These are phyloP conservation scores for Tetramorium simillimum DNA, from an alignment of 1,140 invertebrate species.

Conservation along the genomic window DNA sequence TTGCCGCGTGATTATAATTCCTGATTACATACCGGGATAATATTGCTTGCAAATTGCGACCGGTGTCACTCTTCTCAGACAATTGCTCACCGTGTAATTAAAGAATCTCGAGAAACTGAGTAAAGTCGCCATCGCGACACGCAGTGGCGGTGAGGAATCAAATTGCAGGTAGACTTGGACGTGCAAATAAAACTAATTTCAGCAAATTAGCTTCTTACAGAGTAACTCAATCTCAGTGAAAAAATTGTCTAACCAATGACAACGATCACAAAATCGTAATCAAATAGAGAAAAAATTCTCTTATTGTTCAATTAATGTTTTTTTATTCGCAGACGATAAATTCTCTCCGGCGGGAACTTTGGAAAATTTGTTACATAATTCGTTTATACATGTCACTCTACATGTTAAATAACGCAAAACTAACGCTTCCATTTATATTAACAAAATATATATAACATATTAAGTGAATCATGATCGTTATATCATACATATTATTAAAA, in stretches of 20 bases:
- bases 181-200: not conserved
- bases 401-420: too few species aligned
- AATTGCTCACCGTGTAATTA: slow-evolving; percentile 56
- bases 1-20: not conserved
- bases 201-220: not conserved
- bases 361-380: not conserved
- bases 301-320: not conserved
- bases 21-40: slow-evolving; percentile 58
- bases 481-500: too few species aligned
- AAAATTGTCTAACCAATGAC: not conserved
- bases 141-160: not conserved
- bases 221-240: not conserved
- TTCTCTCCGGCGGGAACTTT: not conserved
- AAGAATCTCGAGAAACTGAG: slow-evolving; percentile 58
- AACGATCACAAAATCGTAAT: not conserved
- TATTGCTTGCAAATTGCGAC: slow-evolving; percentile 30
- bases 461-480: too few species aligned
- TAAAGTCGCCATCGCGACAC: slow-evolving; percentile 66
- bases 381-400: too few species aligned
- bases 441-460: too few species aligned
- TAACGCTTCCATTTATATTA: too few species aligned
- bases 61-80: slow-evolving; percentile 54
- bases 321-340: not conserved
- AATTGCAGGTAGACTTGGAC: not conserved
- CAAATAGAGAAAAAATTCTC: not conserved